phyloP scores from a whole-genome alignment of 2,888 invertebrate species.

The Lacanobia wlatinum region DNA sequence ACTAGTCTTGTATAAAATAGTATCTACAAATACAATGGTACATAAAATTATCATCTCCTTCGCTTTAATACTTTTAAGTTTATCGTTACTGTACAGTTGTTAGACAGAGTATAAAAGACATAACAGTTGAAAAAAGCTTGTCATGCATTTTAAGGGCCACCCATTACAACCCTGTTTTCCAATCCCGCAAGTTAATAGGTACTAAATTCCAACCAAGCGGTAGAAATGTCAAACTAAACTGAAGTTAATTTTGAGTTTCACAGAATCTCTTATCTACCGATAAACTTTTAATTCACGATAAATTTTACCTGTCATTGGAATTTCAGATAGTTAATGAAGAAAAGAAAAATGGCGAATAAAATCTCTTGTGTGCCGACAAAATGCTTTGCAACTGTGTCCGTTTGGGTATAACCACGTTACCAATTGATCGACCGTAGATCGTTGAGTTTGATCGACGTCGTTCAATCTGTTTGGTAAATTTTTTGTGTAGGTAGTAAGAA shows the following conservation, averaged over 20 bases:
- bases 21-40: no score
- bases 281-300: background rate
- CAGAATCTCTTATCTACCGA: background rate
- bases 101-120: background rate
- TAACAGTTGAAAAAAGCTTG: background rate
- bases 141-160: constrained; percentile 13
- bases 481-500: background rate
- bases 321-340: background rate
- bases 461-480: background rate
- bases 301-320: background rate
- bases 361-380: background rate
- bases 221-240: background rate
- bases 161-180: background rate
- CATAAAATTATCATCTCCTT: background rate
- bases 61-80: background rate
- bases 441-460: background rate
- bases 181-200: background rate
- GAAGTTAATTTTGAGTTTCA: background rate
- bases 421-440: background rate
- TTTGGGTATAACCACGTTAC: background rate
- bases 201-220: background rate
- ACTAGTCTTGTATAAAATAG: no score
- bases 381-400: background rate
- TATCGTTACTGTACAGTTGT: background rate
- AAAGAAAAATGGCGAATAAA: background rate